phyloP scores from a whole-genome alignment of 2,113 vertebrate genomes.

The Raja brachyura region DNA sequence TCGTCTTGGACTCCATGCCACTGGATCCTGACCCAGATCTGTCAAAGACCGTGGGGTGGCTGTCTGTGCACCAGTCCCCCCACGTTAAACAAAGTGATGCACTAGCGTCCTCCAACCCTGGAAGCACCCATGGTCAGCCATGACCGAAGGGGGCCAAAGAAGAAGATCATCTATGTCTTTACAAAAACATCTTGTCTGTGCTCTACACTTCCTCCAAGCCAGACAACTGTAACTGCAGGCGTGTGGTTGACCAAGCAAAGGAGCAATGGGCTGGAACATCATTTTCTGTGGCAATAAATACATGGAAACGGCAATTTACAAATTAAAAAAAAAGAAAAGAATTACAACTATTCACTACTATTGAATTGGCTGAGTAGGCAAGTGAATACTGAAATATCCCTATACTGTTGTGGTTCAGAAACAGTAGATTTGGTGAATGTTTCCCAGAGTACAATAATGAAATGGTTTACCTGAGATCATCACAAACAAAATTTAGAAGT shows the following conservation, averaged over 20 bases:
- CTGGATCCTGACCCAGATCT: too few relatives aligned
- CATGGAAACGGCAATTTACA: not conserved
- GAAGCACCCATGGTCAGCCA: too few relatives aligned
- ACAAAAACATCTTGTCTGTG: not conserved
- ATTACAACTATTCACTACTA: not conserved
- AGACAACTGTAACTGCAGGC: not conserved
- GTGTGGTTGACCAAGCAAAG: not conserved
- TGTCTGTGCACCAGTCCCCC: too few relatives aligned
- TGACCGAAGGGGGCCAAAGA: too few relatives aligned
- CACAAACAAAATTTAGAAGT: not conserved
- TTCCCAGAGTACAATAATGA: not conserved
- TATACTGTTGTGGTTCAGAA: not conserved
- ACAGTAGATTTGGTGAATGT: not conserved
- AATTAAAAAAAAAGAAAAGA: not conserved
- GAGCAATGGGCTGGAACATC: not conserved
- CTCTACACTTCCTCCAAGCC: not conserved
- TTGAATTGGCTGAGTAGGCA: not conserved
- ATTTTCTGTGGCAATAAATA: not conserved
- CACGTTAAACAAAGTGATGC: too few relatives aligned
- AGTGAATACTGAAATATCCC: not conserved
- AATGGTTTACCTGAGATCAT: not conserved
- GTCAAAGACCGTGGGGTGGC: too few relatives aligned
- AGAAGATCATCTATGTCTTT: not conserved
- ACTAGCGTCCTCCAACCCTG: too few relatives aligned
- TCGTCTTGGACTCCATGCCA: too few relatives aligned